Evolutionary conservation across 2,797 vertebrate genomes (phyloP).

Genomic region (Anguilla marmorata): DNA sequence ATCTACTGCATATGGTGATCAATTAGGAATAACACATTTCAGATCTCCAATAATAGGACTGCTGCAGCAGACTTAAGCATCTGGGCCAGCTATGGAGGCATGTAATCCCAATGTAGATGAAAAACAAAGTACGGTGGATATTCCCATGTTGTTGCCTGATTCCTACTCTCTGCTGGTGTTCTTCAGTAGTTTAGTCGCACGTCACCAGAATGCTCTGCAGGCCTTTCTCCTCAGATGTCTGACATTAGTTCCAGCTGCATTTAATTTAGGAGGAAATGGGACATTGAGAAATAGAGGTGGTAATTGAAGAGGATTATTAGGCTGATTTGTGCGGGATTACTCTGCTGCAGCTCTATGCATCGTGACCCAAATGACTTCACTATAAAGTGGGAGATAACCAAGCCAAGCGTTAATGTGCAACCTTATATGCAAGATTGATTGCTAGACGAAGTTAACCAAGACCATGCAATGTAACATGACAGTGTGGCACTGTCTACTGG

Average conservation of each 20-base stretch:
- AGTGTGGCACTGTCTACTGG: not conserved
- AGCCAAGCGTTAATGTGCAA: not conserved
- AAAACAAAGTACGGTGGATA: not conserved
- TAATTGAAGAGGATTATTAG: not conserved
- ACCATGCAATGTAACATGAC: not conserved
- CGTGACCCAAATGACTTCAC: slow-evolving; percentile 1
- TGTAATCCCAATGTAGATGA: not conserved
- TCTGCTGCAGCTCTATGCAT: not conserved
- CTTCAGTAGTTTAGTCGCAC: not conserved
- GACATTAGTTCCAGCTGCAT: not conserved
- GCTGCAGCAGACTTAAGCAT: not conserved
- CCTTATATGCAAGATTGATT: not conserved
- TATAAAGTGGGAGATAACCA: not conserved
- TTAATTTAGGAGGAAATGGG: not conserved
- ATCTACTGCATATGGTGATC: not conserved
- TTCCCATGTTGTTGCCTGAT: not conserved
- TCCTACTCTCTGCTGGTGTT: not conserved
- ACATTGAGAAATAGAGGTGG: not conserved
- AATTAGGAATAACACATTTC: not conserved
- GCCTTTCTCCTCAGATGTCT: not conserved
- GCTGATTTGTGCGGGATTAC: not conserved
- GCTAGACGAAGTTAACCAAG: not conserved
- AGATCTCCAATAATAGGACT: not conserved
- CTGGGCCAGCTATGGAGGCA: not conserved
- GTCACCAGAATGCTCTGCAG: not conserved